Conservation (phyloP, 2,113 vertebrate species). For the Periophthalmus modestus region DNA sequence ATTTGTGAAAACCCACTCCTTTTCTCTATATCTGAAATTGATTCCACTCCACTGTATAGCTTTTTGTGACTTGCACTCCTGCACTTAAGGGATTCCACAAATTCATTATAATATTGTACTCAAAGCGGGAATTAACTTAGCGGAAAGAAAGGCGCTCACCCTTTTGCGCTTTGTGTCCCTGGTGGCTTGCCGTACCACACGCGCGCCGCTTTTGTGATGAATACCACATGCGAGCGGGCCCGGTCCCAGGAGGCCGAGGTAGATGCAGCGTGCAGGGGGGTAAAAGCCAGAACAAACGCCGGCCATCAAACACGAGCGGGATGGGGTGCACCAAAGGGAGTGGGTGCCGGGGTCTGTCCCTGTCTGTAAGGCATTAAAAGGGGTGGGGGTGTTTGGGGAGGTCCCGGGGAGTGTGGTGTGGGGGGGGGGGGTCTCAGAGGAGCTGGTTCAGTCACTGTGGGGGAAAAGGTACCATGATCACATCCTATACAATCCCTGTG, state of each 20-base stretch:
- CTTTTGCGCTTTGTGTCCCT: neutral
- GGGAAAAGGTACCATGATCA: neutral
- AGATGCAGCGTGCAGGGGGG: neutral
- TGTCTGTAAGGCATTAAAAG: neutral
- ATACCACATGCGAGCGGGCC: neutral
- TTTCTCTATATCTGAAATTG: neutral
- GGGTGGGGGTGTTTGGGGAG: neutral
- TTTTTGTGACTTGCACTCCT: neutral
- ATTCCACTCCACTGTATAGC: neutral
- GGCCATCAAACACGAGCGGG: conserved; percentile 9
- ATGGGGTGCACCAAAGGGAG: conserved; percentile 1
- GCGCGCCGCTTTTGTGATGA: conserved; percentile 6
- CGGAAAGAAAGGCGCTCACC: neutral
- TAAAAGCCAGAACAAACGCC: conserved; percentile 4
- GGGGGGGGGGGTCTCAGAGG: neutral
- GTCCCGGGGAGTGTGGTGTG: too few species aligned
- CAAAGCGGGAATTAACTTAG: neutral
- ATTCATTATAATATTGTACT: neutral
- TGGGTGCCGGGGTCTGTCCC: neutral
- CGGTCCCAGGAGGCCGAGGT: neutral
- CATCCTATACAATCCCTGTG: neutral
- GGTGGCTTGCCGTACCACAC: neutral
- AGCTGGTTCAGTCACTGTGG: conserved; percentile 8
- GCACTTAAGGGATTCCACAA: neutral
- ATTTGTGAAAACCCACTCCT: conserved; percentile 1